Evolutionary conservation across 2,113 vertebrate genomes (phyloP).

Genomic region (Garra rufa): DNA sequence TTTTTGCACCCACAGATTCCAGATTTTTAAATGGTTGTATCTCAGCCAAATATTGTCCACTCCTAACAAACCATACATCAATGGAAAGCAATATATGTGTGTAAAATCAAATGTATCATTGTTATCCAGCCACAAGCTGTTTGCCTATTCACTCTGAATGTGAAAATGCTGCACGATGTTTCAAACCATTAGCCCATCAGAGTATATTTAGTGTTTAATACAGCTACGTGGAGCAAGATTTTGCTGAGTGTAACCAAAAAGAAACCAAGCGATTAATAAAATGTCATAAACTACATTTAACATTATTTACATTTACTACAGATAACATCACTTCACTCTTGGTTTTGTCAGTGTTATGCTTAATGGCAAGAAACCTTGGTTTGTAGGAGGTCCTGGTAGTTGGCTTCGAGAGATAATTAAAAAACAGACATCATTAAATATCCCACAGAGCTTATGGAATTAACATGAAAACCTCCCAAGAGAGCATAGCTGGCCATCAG

Average conservation of each 20-base stretch:
- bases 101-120: not conserved
- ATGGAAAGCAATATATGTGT: too few relatives aligned
- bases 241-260: not conserved
- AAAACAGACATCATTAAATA: not conserved
- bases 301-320: too few relatives aligned
- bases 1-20: too few relatives aligned
- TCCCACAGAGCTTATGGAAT: not conserved
- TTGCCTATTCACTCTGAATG: not conserved
- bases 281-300: too few relatives aligned
- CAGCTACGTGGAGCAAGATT: not conserved
- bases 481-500: slow-evolving; percentile 15
- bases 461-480: slow-evolving; percentile 3
- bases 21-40: too few relatives aligned
- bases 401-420: not conserved
- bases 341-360: not conserved
- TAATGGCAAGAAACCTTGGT: not conserved
- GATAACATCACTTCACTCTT: not conserved
- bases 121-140: not conserved
- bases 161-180: not conserved
- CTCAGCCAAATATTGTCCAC: too few relatives aligned
- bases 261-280: not conserved
- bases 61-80: too few relatives aligned
- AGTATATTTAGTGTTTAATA: not conserved
- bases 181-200: not conserved
- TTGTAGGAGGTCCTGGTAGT: not conserved